phyloP scores from a whole-genome alignment of 1,140 invertebrate species.

The Tigriopus japonicus region DNA sequence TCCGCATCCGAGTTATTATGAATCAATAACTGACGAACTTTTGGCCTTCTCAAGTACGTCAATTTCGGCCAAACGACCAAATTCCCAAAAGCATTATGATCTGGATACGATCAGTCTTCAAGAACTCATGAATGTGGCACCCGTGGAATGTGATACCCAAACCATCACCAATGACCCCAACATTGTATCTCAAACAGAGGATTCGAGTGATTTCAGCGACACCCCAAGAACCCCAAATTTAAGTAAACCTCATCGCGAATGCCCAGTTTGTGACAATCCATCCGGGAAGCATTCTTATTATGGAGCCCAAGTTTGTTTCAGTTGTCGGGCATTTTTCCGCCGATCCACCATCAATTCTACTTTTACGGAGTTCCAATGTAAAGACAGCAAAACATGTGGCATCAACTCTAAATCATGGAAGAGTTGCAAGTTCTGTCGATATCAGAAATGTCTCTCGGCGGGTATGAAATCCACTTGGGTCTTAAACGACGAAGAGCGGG shows the following conservation, averaged over 20 bases:
- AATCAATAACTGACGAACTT: no score
- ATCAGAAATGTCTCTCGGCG: slow-evolving; percentile 25
- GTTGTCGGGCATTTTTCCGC: slow-evolving; percentile 28
- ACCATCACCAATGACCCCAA: no score
- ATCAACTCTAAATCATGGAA: slow-evolving; percentile 24
- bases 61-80: no score
- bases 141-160: no score
- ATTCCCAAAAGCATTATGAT: no score
- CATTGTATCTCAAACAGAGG: no score
- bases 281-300: slow-evolving; percentile 26
- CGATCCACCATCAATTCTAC: slow-evolving; percentile 24
- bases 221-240: no score
- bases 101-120: no score
- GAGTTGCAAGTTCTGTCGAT: slow-evolving; percentile 25
- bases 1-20: no score
- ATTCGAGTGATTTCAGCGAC: no score
- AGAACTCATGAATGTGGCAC: no score
- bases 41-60: no score
- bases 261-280: not conserved
- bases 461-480: slow-evolving; percentile 30
- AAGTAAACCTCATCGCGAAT: not conserved
- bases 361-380: slow-evolving; percentile 24
- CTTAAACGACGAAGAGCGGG: slow-evolving; percentile 26
- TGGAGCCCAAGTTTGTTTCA: slow-evolving; percentile 26
- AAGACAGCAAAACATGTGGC: not conserved